Evolutionary conservation across 2,888 invertebrate genomes (phyloP), one percentile per base, ranked within the genome.

Genomic region (Anoncus sp.): DNA sequence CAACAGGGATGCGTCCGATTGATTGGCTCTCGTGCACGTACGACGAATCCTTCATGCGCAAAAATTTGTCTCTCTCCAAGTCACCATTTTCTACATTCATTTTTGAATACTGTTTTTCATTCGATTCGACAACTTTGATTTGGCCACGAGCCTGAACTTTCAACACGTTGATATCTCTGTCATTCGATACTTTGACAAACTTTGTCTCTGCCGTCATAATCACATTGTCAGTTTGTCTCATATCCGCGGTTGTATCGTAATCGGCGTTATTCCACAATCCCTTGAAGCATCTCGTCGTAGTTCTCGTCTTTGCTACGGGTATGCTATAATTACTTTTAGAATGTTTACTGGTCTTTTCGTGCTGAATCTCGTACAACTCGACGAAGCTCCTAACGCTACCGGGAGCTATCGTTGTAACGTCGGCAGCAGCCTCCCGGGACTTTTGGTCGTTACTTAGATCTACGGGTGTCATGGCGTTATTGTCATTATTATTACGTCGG

Each of bases 381-480:
- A 91, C 87, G 80, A 89, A 90, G 81, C 82, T 90, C 72, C 84
- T 89, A 87, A 90, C 90, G 82, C 88, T 90, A 88, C 90, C 90
- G 55, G 90, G 89, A 76, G 83, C 82, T 85, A 89, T 89, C 49
- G 85, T 84, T 81, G 85, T 18, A 40, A 40, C 20, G 22, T 65
- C 66, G n/a, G n/a, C n/a, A n/a, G n/a, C n/a, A 20, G 49, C 81
- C 79, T 88, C 86, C 75, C 84, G 81, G 72, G 77, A 81, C 81
- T 84, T 85, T 89, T 89, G 89, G 87, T 89, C 88, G 82, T 84
- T 85, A 86, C 87, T 90, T 90, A 89, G 75, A 83, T 80, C 88
- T 89, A 90, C 85, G 85, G 89, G 86, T 87, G 84, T 84, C 82
- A 81, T 87, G 85, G 88, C 85, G 85, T 90, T 89, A 89, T 90